These are phyloP conservation scores for Darevskia nairensis DNA, from an alignment of 2,797 vertebrate species.

Conservation along the genomic window DNA sequence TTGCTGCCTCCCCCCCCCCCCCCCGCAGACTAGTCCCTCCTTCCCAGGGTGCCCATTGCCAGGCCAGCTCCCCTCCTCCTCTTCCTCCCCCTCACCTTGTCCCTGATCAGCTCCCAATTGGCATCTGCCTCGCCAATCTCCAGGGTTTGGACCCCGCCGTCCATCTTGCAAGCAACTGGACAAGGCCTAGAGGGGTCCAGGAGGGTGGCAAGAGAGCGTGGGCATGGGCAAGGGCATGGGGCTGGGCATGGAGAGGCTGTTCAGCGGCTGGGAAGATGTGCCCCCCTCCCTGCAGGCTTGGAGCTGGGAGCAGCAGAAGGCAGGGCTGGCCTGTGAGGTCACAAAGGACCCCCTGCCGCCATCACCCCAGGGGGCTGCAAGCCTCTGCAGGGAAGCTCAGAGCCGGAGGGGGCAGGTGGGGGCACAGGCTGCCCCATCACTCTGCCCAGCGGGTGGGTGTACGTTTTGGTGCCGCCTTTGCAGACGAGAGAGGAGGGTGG, in stretches of 20 bases:
- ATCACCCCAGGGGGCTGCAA: too few relatives aligned
- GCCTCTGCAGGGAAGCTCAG: too few relatives aligned
- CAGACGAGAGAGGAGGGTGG: too few relatives aligned
- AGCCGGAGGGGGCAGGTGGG: too few relatives aligned
- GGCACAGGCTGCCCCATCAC: too few relatives aligned
- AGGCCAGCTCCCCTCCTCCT: not conserved
- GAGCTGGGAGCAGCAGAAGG: not conserved
- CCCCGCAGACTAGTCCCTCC: too few relatives aligned
- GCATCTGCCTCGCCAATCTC: constrained; percentile 69
- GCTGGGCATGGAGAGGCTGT: not conserved
- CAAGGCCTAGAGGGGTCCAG: not conserved
- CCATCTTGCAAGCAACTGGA: constrained; percentile 52
- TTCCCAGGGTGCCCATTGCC: not conserved
- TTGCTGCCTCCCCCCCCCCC: rapidly evolving
- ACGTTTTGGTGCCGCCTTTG: too few relatives aligned
- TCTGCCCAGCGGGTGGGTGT: too few relatives aligned
- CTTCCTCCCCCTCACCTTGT: constrained; percentile 61
- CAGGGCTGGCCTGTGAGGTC: not conserved
- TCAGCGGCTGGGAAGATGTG: not conserved
- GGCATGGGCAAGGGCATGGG: not conserved
- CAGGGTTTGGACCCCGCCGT: constrained; percentile 50
- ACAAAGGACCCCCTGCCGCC: not conserved
- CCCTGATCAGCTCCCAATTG: constrained; percentile 72
- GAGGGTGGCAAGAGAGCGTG: not conserved
- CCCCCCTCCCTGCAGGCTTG: not conserved